Base-by-base conservation (phyloP, 1,140 invertebrate genomes). In the Goniozus legneri region DNA sequence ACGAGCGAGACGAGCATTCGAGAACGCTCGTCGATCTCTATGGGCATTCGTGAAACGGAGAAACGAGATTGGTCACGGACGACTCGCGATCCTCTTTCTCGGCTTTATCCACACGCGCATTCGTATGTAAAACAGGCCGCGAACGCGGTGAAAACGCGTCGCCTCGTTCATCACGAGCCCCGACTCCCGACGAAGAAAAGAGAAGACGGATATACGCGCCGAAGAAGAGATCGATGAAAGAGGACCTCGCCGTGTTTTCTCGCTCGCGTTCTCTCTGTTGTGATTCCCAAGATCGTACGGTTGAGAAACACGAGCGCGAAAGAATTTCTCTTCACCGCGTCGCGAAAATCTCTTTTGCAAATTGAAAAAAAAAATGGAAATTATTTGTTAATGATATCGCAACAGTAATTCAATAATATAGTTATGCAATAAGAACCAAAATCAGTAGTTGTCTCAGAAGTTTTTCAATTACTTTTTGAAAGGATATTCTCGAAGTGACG, bases 11-110 rank as follows among this genome's bases (percentile, higher is more conserved):
- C n/a, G n/a, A n/a, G n/a, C n/a, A n/a, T n/a, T n/a, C n/a, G n/a
- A n/a, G n/a, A n/a, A n/a, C n/a, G n/a, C n/a, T n/a, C n/a, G n/a
- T n/a, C n/a, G n/a, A n/a, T n/a, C n/a, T n/a, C n/a, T n/a, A 22
- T 40, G 21, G 4, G 8, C 18, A 8, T 10, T 31, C 31, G 14
- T 10, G n/a, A 22, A 39, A 6, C 24, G 51, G 31, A 64, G 52
- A n/a, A n/a, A n/a, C n/a, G n/a, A 61, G 64, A 67, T 69, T 71
- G 66, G 68, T 69, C 63, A 67, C 65, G 58, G 60, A 37, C 56
- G 54, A 57, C 61, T 58, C 62, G 59, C 57, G 57, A 54, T 52
- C 51, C 50, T 56, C 30, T 45, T 12, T 7, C 6, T 27, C 44
- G 55, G 55, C 57, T 60, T 63, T 64, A 52, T 60, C 40, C 46